Percentiles rank a stretch among this genome's conserved stretches.
phyloP scores from a whole-genome alignment of 1,140 invertebrate species.

The Heterodera schachtii region DNA sequence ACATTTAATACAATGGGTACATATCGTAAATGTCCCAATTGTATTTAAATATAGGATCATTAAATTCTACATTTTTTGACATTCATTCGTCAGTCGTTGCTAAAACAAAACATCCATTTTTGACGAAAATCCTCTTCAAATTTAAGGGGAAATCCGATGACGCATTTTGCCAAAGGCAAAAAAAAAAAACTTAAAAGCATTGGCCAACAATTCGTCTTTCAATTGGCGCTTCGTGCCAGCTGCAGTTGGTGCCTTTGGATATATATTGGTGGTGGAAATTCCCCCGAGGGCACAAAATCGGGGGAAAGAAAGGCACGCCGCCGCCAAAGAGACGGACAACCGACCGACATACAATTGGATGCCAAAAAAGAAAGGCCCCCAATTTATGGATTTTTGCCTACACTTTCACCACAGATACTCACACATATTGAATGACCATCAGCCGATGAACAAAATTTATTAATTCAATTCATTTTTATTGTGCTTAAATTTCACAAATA shows the following conservation, averaged over 20 bases:
- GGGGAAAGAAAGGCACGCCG: too few species aligned
- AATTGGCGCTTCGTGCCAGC: neutral
- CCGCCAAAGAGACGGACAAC: too few species aligned
- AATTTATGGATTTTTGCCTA: conserved; percentile 26
- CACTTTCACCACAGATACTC: neutral
- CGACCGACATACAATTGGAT: neutral
- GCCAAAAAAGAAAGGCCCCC: neutral
- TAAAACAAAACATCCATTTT: neutral
- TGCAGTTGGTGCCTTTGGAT: neutral
- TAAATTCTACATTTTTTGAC: too few species aligned
- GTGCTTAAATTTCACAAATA: too few species aligned
- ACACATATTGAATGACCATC: too few species aligned
- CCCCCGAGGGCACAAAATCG: neutral
- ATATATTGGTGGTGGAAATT: neutral
- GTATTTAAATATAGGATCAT: too few species aligned
- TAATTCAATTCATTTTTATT: too few species aligned
- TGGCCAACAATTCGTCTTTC: neutral
- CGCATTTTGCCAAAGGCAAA: neutral
- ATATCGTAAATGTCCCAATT: too few species aligned
- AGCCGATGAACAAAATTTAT: too few species aligned
- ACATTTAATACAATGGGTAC: too few species aligned
- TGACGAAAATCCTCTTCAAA: neutral
- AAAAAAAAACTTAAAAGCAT: neutral
- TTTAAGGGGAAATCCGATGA: neutral
- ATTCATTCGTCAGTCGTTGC: neutral